phyloP scores from a whole-genome alignment of 37 sponge, comb jelly and placozoan species.

The Chondrilla cf. caribensis region DNA sequence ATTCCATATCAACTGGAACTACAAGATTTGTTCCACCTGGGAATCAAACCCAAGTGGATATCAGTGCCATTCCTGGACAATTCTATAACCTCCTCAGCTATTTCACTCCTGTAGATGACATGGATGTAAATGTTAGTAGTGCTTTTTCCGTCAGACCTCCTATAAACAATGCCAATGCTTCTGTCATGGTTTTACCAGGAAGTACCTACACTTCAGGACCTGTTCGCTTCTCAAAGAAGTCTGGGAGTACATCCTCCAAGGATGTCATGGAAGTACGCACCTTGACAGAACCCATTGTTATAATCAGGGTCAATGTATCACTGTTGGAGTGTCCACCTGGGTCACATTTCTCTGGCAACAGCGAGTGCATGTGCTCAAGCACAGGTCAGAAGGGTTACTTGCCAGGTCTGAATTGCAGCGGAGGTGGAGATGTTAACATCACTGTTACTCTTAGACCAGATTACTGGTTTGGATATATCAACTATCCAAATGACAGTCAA shows the following conservation, averaged over 20 bases:
- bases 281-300: not conserved
- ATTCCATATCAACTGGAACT: no score
- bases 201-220: not conserved
- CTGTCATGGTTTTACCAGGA: not conserved
- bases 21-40: no score
- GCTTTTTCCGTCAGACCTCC: not conserved
- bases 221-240: not conserved
- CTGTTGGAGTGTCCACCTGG: slow-evolving; percentile 1
- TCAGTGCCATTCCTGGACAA: not conserved
- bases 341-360: not conserved
- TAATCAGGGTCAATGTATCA: not conserved
- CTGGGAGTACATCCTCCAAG: not conserved
- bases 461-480: no score
- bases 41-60: no score
- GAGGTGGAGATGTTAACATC: not conserved
- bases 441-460: no score
- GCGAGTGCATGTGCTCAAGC: not conserved
- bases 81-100: not conserved
- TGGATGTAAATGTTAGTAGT: not conserved
- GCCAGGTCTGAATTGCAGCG: not conserved
- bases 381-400: not conserved
- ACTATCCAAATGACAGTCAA: no score
- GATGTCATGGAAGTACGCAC: not conserved
- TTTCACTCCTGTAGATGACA: not conserved
- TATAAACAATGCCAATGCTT: not conserved